Base-by-base conservation (phyloP, 2,888 invertebrate species). In the Biston betularia region DNA sequence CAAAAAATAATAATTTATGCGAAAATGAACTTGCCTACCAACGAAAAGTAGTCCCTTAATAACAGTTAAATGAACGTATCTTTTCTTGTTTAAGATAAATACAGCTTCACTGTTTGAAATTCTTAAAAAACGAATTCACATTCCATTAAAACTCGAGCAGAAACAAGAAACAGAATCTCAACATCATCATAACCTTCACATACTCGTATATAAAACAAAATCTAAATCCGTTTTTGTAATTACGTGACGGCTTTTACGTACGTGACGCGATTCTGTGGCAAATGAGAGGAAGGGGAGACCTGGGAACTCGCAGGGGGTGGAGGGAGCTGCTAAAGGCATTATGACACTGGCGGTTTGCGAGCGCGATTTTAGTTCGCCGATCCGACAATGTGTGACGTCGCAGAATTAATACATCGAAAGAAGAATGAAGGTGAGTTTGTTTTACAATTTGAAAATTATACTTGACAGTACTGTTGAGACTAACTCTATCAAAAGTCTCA, bases 151-250 rank as follows among this genome's bases (percentile, higher is more conserved):
- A 33, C 38, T 55, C 12, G 12, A 15, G 56, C 42, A 15, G 33
- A 54, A 58, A 57, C 64, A 48, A 65, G 38, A 56, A 65, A 61
- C 50, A 50, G 55, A 59, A 65, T 71, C 59, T 57, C 52, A 55
- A 58, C 67, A 69, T 65, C 52, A 69, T 59, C 70, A 75, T 71
- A 73, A 72, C 72, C 68, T 7, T 8, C 34, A 48, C 75, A 75
- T 70, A 71, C 73, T 70, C 65, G 73, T 44, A 65, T 74, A 71
- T 70, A 69, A 74, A 75, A 74, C 75, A 67, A 73, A 77, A 80
- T 82, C 69, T 74, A 71, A 79, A 82, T 74, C 75, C 75, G 76
- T 80, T 84, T 84, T 82, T 80, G 82, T 83, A 85, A 84, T 84
- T 82, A 84, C 78, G 75, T 76, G 74, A 69, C 71, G 75, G 78